Conservation (phyloP, 64 coral and sea anemone species). For the Actinia tenebrosa region DNA sequence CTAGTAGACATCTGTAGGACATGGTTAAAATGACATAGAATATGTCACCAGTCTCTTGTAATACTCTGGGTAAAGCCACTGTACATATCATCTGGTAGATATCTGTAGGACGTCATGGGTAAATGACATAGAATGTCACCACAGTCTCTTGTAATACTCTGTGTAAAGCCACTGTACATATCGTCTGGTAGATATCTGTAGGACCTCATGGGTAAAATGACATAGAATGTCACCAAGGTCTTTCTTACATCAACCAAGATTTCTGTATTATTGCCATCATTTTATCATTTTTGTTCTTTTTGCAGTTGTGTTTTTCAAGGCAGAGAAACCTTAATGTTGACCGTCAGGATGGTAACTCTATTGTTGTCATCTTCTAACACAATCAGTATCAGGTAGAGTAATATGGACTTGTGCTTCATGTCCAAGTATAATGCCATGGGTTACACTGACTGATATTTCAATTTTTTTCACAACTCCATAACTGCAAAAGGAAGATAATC, state of each 20-base stretch:
- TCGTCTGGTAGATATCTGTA: no score
- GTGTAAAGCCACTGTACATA: background rate
- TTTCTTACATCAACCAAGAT: no score
- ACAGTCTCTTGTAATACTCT: background rate
- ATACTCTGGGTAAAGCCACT: background rate
- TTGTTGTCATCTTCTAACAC: conserved; percentile 10
- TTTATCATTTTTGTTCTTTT: no score
- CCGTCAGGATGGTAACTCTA: no score
- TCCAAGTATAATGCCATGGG: background rate
- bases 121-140: background rate
- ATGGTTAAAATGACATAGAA: background rate
- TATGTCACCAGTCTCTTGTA: background rate
- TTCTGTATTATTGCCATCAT: no score
- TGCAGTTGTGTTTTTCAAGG: no score
- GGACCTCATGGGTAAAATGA: no score
- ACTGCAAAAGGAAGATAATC: background rate
- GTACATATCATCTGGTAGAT: no score
- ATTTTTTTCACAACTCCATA: background rate
- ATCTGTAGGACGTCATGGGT: no score
- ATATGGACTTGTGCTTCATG: no score
- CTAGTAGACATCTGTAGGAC: no score
- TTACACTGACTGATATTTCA: background rate
- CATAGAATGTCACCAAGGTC: background rate
- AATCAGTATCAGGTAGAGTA: background rate
- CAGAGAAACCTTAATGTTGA: no score